These are phyloP conservation scores for Punctoribates punctum DNA, from an alignment of 2,888 invertebrate genomes.

Conservation along the genomic window DNA sequence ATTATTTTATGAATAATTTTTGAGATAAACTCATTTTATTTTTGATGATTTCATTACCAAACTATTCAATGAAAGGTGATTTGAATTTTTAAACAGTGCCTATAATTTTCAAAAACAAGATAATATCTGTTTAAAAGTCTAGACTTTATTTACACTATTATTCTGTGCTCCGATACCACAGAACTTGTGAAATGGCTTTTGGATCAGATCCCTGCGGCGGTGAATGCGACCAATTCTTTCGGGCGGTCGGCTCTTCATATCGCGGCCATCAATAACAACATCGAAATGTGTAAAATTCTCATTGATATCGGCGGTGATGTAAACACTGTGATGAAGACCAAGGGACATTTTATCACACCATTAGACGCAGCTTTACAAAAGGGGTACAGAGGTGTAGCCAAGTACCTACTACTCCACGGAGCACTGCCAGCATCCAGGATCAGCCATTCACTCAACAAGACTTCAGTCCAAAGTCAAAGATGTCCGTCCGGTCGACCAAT, in stretches of 20 bases:
- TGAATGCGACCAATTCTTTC: slow-evolving; percentile 83
- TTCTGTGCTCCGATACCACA: slow-evolving; percentile 6
- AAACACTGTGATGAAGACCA: slow-evolving; percentile 46
- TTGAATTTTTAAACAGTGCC: too few relatives aligned
- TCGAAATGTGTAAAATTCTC: slow-evolving; percentile 81
- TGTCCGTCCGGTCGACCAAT: not conserved
- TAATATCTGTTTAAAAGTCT: too few relatives aligned
- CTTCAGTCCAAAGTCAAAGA: not conserved
- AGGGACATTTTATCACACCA: slow-evolving; percentile 78
- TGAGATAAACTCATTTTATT: too few relatives aligned
- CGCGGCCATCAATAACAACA: slow-evolving; percentile 86
- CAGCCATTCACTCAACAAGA: not conserved
- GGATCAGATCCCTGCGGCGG: slow-evolving; percentile 71
- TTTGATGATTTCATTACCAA: too few relatives aligned
- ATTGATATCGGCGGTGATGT: slow-evolving; percentile 49
- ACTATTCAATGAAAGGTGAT: too few relatives aligned
- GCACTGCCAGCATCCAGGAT: slow-evolving; percentile 68
- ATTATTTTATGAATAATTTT: too few relatives aligned
- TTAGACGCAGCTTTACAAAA: slow-evolving; percentile 83
- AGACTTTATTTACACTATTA: too few relatives aligned
- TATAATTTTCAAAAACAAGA: too few relatives aligned
- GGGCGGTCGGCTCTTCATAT: slow-evolving; percentile 90
- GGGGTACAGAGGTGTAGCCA: slow-evolving; percentile 83
- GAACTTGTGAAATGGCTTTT: slow-evolving; percentile 67
- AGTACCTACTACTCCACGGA: slow-evolving; percentile 84